Conservation (phyloP, 2,888 invertebrate genomes). For the Anthophora plumipes region DNA sequence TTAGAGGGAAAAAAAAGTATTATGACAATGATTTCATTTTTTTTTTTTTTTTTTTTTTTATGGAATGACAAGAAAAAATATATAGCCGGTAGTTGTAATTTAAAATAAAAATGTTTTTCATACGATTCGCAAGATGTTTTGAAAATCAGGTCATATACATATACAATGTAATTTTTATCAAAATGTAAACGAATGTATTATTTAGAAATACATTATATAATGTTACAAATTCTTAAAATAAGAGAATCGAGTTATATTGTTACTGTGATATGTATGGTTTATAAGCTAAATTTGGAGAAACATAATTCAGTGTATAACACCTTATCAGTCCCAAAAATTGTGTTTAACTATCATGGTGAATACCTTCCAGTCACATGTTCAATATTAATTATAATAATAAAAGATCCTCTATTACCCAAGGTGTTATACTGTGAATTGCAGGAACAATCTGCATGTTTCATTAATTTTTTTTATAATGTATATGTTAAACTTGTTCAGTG, state of each 20-base stretch:
- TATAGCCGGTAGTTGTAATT: conserved; percentile 10
- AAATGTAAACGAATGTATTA: conserved; percentile 48
- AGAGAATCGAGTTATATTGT: conserved; percentile 78
- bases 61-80: conserved; percentile 3
- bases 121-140: conserved; percentile 24
- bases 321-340: conserved; percentile 25
- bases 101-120: conserved; percentile 13
- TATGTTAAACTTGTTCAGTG: conserved; percentile 39
- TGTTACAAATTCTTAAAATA: conserved; percentile 45
- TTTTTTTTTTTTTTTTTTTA: conserved; percentile 31
- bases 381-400: not conserved
- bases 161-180: conserved; percentile 36
- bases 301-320: conserved; percentile 65
- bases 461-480: conserved; percentile 46
- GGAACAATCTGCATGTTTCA: conserved; percentile 31
- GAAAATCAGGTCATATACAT: conserved; percentile 1
- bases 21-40: conserved; percentile 41
- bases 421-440: conserved; percentile 59
- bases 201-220: conserved; percentile 44
- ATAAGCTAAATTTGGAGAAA: conserved; percentile 69
- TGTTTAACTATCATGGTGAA: conserved; percentile 6
- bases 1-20: conserved; percentile 45
- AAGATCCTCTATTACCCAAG: not conserved
- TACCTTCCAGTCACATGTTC: conserved; percentile 19
- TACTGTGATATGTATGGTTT: conserved; percentile 82